These are phyloP conservation scores for Montipora capricornis DNA, from an alignment of 64 coral and sea anemone species.

Conservation along the genomic window DNA sequence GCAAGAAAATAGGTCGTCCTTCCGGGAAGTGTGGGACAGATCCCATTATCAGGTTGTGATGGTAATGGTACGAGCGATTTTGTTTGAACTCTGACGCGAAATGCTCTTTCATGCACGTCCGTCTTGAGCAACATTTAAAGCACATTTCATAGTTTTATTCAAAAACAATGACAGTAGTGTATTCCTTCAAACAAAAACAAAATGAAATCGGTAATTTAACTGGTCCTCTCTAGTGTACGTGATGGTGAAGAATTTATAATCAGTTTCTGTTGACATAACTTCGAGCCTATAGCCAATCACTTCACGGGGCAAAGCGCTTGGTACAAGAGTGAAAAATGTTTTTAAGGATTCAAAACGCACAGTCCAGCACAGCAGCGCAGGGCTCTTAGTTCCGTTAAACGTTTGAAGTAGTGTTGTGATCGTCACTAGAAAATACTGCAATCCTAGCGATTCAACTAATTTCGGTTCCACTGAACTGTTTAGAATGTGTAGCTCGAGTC, in stretches of 20 bases:
- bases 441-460: no score
- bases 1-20: not conserved
- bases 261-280: constrained; percentile 2
- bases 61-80: not conserved
- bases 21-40: not conserved
- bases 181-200: constrained; percentile 29
- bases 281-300: not conserved
- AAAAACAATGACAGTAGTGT: constrained; percentile 11
- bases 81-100: not conserved
- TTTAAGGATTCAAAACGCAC: not conserved
- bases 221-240: not conserved
- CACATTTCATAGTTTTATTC: constrained; percentile 5
- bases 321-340: not conserved
- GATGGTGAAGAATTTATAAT: constrained; percentile 40
- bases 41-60: not conserved
- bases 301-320: not conserved
- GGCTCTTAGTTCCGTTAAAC: not conserved
- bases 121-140: not conserved
- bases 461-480: no score
- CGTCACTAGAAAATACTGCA: not conserved
- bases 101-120: not conserved
- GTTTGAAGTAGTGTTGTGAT: not conserved
- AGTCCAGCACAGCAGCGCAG: not conserved
- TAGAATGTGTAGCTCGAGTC: constrained; percentile 14
- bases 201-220: constrained; percentile 24